A percentile compares a stretch with the other conserved stretches of the same genome.
Evolutionary conservation across 2,888 invertebrate genomes (phyloP).

Genomic region (Phragmatobia fuliginosa): DNA sequence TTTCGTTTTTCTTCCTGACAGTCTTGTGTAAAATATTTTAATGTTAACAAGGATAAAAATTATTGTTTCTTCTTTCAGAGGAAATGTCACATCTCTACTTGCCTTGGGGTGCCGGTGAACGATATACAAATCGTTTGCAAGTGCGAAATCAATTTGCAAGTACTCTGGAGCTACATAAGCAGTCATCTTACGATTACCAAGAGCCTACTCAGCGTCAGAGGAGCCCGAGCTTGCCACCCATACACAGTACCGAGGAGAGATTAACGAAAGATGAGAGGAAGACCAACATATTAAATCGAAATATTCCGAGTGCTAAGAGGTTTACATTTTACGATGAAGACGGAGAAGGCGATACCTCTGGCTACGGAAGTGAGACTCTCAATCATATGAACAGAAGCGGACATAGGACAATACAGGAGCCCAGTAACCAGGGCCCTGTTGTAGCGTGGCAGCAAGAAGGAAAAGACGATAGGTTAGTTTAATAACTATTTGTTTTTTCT

Average conservation of each 20-base stretch:
- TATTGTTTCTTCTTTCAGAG: conserved; percentile 85
- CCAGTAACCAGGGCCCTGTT: conserved; percentile 64
- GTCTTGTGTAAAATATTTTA: conserved; percentile 19
- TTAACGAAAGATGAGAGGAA: conserved; percentile 70
- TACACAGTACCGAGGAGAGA: conserved; percentile 79
- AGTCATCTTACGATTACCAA: conserved; percentile 78
- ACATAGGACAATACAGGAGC: conserved; percentile 60
- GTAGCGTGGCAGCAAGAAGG: conserved; percentile 81
- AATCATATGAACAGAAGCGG: conserved; percentile 81
- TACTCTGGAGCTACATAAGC: conserved; percentile 78
- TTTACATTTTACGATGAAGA: conserved; percentile 84
- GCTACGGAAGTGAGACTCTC: conserved; percentile 93
- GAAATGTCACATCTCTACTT: conserved; percentile 92
- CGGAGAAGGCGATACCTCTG: conserved; percentile 92
- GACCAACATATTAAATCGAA: conserved; percentile 69
- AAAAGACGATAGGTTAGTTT: conserved; percentile 71
- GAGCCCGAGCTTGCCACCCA: conserved; percentile 90
- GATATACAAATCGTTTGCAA: conserved; percentile 77
- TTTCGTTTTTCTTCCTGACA: conserved; percentile 12
- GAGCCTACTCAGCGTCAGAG: conserved; percentile 82
- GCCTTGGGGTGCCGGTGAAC: conserved; percentile 90
- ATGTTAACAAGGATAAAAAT: conserved; percentile 21
- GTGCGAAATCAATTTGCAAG: conserved; percentile 82
- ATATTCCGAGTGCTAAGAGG: conserved; percentile 78
- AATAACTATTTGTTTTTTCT: neutral